Base-by-base conservation (phyloP, 2,113 vertebrate genomes). In the Jaculus jaculus region DNA sequence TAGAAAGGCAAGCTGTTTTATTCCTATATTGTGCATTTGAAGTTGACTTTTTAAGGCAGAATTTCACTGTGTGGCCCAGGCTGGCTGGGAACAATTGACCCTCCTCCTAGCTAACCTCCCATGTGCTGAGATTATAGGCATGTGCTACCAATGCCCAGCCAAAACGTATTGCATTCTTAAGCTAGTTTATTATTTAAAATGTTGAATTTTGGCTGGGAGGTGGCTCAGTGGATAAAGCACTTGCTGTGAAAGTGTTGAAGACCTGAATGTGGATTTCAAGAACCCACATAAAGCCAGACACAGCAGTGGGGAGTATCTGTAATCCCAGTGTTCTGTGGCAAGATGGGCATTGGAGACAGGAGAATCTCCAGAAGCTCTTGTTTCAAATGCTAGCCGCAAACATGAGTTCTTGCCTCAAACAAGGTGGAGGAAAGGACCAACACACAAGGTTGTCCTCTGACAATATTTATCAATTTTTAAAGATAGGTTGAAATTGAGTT, bases 401-500 rank as follows among this genome's bases (percentile, higher is more conserved):
- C 32, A 30, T n/a, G 61, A 21, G 61, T 23, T 23, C 61, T 21
- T 63, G 61, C 21, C 61, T 63, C 18, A 23, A 63, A 23, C 10
- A 30, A 66, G 65, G 24, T 30, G 65, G 65, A 10, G 26, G 28
- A 6, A 28, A 12, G 30, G 65, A 30, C 26, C 24, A 3, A 7
- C 26, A 30, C 21, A 10, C 63, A 26, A 26, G 16, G 63, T 26
- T 65, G 63, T 26, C 63, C 21, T 65, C 21, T 26, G 30, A 30
- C 66, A 65, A 32, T 91, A 69, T 18, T 86, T 32, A 51, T 68
- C 54, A 73, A 24, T 77, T 42, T 89, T 91, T 80, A 80, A 84
- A 92, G 24, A 84, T 73, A 66, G 3, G 39, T 28, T 77, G 39
- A 88, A 93, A 66, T 82, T 85, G 74, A 86, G 34, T 92, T 51